Percentiles rank a stretch among this genome's conserved stretches.
These are phyloP conservation scores for Acrocephalus arundinaceus DNA, from an alignment of 2,113 vertebrate genomes.

Conservation along the genomic window DNA sequence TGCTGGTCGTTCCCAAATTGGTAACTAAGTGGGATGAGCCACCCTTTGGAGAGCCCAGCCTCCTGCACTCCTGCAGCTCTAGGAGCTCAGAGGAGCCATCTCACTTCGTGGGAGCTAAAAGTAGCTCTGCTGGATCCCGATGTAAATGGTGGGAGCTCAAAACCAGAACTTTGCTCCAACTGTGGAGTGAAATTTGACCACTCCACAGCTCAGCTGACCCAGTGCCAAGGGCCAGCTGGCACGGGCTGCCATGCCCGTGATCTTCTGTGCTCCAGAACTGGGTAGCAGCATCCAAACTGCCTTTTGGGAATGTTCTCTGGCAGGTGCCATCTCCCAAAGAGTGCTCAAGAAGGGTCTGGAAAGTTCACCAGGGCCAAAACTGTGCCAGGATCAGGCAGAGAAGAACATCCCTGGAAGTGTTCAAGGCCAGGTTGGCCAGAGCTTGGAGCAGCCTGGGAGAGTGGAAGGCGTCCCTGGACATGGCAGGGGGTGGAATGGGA, in stretches of 20 bases:
- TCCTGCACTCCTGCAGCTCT: background rate
- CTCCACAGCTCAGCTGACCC: background rate
- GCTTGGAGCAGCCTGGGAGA: background rate
- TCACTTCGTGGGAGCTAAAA: background rate
- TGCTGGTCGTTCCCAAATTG: background rate
- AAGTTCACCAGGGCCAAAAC: background rate
- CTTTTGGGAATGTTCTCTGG: background rate
- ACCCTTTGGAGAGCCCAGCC: background rate
- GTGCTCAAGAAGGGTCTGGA: background rate
- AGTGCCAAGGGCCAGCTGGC: background rate
- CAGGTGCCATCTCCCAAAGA: background rate
- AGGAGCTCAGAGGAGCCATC: background rate
- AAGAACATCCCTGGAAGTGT: background rate
- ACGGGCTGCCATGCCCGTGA: accelerated
- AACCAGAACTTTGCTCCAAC: background rate
- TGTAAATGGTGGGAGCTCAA: background rate
- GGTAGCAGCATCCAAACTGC: background rate
- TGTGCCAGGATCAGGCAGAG: background rate
- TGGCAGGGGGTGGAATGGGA: background rate
- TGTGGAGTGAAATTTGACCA: background rate
- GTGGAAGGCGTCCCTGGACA: background rate
- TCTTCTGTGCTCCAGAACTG: background rate
- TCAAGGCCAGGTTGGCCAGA: accelerated
- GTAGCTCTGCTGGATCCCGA: background rate
- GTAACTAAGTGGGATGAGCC: background rate